phyloP scores from a whole-genome alignment of 2,888 invertebrate species.

The Torymus auratus region DNA sequence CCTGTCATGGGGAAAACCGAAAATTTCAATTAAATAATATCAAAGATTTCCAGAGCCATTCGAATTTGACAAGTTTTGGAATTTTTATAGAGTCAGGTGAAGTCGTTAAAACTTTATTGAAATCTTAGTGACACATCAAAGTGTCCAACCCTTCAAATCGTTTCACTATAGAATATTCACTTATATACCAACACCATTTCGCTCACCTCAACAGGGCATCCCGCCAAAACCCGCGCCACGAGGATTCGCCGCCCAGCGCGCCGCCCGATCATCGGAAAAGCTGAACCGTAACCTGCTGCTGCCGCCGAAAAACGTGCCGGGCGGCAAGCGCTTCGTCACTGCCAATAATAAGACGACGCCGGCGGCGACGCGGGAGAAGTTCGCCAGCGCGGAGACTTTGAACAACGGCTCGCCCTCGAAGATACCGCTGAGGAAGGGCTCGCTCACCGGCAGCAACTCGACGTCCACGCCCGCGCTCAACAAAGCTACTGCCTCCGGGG shows the following conservation, averaged over 20 bases:
- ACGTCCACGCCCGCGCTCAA: not conserved
- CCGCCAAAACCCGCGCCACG: slow-evolving; percentile 12
- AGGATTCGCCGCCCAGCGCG: slow-evolving; percentile 10
- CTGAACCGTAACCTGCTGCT: slow-evolving; percentile 52
- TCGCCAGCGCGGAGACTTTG: slow-evolving; percentile 59
- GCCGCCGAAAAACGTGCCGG: slow-evolving; percentile 50
- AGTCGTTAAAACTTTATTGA: too few relatives aligned
- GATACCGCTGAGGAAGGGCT: slow-evolving; percentile 69
- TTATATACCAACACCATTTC: too few relatives aligned
- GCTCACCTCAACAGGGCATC: too few relatives aligned
- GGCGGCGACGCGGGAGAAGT: not conserved
- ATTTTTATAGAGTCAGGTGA: too few relatives aligned
- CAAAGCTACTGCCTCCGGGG: slow-evolving; percentile 3
- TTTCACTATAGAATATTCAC: too few relatives aligned
- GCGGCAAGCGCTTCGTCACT: slow-evolving; percentile 55
- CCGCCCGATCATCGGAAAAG: slow-evolving; percentile 29
- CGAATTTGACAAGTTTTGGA: too few relatives aligned
- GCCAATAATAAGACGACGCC: slow-evolving; percentile 26
- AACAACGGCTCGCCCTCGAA: slow-evolving; percentile 67
- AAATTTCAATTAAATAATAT: too few relatives aligned
- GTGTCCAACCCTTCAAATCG: too few relatives aligned
- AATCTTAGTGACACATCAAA: too few relatives aligned
- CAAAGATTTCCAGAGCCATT: too few relatives aligned
- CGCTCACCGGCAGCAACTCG: slow-evolving; percentile 49
- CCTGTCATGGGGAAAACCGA: too few relatives aligned